A percentile compares a stretch with the other conserved stretches of the same genome.
Evolutionary conservation across 1,140 invertebrate species (phyloP).

Genomic region (Drosophila navojoa): DNA sequence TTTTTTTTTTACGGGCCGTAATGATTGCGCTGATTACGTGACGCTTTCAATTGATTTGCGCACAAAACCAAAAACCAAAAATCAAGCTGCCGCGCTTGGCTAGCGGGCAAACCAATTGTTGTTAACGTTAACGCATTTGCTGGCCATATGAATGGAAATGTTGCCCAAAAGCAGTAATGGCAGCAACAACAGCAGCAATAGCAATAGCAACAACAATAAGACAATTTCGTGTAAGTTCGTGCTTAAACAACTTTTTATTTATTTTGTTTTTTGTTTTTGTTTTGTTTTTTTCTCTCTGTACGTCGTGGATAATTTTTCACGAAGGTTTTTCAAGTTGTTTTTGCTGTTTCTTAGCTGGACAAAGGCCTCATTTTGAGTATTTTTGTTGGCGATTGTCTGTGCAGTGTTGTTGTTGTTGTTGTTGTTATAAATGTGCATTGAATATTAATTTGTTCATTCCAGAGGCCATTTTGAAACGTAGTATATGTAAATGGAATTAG

Average conservation of each 20-base stretch:
- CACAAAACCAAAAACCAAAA: slow-evolving; percentile 47
- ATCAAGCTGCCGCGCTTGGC: slow-evolving; percentile 32
- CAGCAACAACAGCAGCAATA: slow-evolving; percentile 21
- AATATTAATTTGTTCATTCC: slow-evolving; percentile 66
- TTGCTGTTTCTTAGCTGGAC: slow-evolving; percentile 57
- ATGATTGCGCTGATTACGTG: slow-evolving; percentile 80
- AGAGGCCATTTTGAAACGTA: slow-evolving; percentile 65
- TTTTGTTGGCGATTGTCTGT: slow-evolving; percentile 34
- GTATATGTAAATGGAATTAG: slow-evolving; percentile 34
- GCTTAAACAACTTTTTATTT: slow-evolving; percentile 42
- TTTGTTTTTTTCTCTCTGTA: slow-evolving; percentile 26
- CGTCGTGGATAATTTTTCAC: slow-evolving; percentile 77
- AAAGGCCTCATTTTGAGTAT: slow-evolving; percentile 71
- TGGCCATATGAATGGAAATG: slow-evolving; percentile 67
- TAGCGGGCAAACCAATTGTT: slow-evolving; percentile 41
- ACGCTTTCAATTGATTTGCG: slow-evolving; percentile 77
- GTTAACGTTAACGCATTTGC: slow-evolving; percentile 46
- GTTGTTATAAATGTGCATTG: slow-evolving; percentile 61
- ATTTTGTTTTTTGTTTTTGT: slow-evolving; percentile 29
- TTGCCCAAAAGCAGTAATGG: slow-evolving; percentile 45
- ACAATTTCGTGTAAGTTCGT: slow-evolving; percentile 59
- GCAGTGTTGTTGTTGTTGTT: slow-evolving; percentile 27
- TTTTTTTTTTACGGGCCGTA: slow-evolving; percentile 32
- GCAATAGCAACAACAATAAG: slow-evolving; percentile 21
- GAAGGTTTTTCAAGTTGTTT: slow-evolving; percentile 73